Evolutionary conservation across 2,797 vertebrate genomes (phyloP).

Genomic region (Eulemur mongoz): DNA sequence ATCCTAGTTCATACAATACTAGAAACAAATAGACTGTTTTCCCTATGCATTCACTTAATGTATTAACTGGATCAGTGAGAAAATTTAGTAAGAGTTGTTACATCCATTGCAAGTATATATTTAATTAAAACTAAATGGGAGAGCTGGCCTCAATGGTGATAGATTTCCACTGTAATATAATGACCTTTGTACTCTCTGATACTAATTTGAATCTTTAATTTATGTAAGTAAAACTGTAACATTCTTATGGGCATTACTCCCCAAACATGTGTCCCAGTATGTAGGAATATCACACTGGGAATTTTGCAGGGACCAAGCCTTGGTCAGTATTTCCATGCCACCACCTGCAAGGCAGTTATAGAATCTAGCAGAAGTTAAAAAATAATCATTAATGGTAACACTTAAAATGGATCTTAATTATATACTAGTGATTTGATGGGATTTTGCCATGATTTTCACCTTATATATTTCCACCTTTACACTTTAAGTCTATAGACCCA

Average conservation of each 20-base stretch:
- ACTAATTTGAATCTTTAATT: not conserved
- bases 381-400: not conserved
- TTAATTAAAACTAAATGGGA: not conserved
- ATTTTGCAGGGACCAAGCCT: not conserved
- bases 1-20: not conserved
- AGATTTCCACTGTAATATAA: not conserved
- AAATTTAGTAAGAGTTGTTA: not conserved
- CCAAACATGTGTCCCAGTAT: not conserved
- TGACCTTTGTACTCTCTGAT: not conserved
- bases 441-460: not conserved
- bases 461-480: not conserved
- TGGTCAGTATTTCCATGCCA: not conserved
- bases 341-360: not conserved
- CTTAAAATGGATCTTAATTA: not conserved
- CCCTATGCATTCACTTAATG: not conserved
- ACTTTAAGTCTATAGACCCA: not conserved
- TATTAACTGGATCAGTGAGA: not conserved
- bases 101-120: not conserved
- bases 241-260: not conserved
- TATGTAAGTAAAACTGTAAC: not conserved
- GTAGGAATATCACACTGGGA: not conserved
- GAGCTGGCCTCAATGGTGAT: not conserved
- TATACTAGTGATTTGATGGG: not conserved
- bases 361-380: not conserved
- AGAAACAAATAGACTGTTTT: not conserved